Base-by-base conservation (phyloP, 2,888 invertebrate genomes). In the Pyrrhia umbra region DNA sequence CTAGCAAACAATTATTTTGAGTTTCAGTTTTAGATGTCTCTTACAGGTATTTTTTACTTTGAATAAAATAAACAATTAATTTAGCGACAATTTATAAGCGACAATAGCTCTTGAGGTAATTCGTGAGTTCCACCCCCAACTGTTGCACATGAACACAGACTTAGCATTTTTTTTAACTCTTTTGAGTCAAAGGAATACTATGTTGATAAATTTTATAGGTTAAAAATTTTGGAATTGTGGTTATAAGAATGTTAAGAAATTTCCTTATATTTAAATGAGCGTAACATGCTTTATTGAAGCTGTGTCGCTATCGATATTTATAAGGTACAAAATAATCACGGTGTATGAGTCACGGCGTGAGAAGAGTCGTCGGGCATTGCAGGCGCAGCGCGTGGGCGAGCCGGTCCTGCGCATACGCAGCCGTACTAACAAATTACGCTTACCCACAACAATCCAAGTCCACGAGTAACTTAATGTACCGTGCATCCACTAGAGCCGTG, bases 351-450 rank as follows among this genome's bases (percentile, higher is more conserved):
- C 92, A 92, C 83, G 78, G 79, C 85, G 87, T 88, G 90, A 88
- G 89, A 90, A 88, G 87, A 88, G 83, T 78, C 78, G 77, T 68
- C 66, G 64, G 73, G 68, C 70, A 68, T 66, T 75, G 76, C 75
- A 59, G 64, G 70, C 79, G 73, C 74, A 65, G 59, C 62, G 89
- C 87, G 93, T 93, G 90, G 93, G 93, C 85, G 90, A 89, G 70
- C 92, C 84, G 69, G 93, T 91, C 82, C 80, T 81, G 78, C 60
- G 79, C 79, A 62, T 75, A 82, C 85, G 85, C 85, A 83, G 85
- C 83, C 88, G 86, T 81, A 88, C 85, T 82, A 86, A 91, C 91
- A 91, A 91, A 91, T 92, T 91, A 90, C 88, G 86, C 88, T 89
- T 90, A 87, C 90, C 87, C 82, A 77, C 79, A 77, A 81, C 81